Evolutionary conservation across 2,113 vertebrate genomes (phyloP).

Genomic region (Haemorhous mexicanus): DNA sequence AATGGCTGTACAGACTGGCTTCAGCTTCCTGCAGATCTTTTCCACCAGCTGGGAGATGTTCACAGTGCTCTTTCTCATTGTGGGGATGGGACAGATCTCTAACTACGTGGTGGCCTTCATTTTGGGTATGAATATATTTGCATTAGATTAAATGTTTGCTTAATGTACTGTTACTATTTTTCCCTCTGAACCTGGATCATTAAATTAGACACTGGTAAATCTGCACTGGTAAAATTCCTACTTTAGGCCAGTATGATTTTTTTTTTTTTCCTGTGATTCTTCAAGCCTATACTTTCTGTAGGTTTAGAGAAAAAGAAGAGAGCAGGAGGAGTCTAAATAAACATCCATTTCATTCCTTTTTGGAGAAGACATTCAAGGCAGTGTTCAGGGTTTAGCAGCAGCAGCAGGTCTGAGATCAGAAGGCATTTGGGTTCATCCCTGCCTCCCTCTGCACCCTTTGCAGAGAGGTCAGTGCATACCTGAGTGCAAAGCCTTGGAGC

Average conservation of each 20-base stretch:
- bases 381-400: not conserved
- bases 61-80: conserved; percentile 80
- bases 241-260: not conserved
- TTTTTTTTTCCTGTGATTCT: not conserved
- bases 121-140: conserved; percentile 77
- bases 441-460: no score
- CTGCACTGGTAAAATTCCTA: not conserved
- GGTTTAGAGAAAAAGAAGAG: not conserved
- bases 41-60: conserved; percentile 86
- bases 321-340: not conserved
- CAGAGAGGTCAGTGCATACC: not conserved
- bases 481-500: not conserved
- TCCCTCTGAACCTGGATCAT: not conserved
- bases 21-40: conserved; percentile 86
- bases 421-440: not conserved
- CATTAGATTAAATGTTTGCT: not conserved
- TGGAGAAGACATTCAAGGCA: not conserved
- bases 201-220: not conserved
- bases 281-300: not conserved
- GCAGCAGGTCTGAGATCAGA: not conserved
- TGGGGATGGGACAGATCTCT: conserved; percentile 87
- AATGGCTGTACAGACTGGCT: conserved; percentile 81
- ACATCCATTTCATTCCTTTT: not conserved
- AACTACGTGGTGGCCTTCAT: conserved; percentile 91
- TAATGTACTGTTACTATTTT: not conserved